phyloP scores from a whole-genome alignment of 2,888 invertebrate genomes.

The Nomada fucata region DNA sequence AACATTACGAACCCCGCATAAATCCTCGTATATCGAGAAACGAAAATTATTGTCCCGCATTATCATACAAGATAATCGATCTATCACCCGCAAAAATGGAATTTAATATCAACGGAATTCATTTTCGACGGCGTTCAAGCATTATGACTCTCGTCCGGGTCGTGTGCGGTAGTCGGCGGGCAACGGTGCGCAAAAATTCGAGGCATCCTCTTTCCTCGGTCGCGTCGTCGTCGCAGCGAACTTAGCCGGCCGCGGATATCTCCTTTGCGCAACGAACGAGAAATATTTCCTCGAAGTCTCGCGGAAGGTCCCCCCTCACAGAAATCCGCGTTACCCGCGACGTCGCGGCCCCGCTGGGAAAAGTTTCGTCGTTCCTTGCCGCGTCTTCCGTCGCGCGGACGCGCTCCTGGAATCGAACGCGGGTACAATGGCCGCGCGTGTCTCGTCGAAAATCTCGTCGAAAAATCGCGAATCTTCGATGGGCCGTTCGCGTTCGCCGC shows the following conservation, averaged over 20 bases:
- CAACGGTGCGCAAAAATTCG: slow-evolving; percentile 62
- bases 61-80: slow-evolving; percentile 8
- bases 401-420: background rate
- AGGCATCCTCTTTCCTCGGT: slow-evolving; percentile 42
- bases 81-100: slow-evolving; percentile 39
- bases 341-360: slow-evolving; percentile 59
- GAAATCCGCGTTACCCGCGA: slow-evolving; percentile 73
- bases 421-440: slow-evolving; percentile 29
- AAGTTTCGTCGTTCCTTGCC: slow-evolving; percentile 70
- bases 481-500: slow-evolving; percentile 32
- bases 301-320: slow-evolving; percentile 49
- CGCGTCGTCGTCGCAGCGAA: slow-evolving; percentile 24
- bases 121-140: slow-evolving; percentile 54
- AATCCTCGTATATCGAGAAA: background rate
- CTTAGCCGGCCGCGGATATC: slow-evolving; percentile 62
- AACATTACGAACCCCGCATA: too few species aligned
- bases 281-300: slow-evolving; percentile 76
- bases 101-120: slow-evolving; percentile 67
- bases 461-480: slow-evolving; percentile 41
- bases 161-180: slow-evolving; percentile 38
- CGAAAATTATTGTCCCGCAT: too few species aligned
- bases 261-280: slow-evolving; percentile 68
- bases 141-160: slow-evolving; percentile 64
- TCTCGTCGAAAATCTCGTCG: slow-evolving; percentile 24
- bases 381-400: slow-evolving; percentile 13